Evolutionary conservation across 2,888 invertebrate genomes (phyloP).

Genomic region (Chesias legatella): DNA sequence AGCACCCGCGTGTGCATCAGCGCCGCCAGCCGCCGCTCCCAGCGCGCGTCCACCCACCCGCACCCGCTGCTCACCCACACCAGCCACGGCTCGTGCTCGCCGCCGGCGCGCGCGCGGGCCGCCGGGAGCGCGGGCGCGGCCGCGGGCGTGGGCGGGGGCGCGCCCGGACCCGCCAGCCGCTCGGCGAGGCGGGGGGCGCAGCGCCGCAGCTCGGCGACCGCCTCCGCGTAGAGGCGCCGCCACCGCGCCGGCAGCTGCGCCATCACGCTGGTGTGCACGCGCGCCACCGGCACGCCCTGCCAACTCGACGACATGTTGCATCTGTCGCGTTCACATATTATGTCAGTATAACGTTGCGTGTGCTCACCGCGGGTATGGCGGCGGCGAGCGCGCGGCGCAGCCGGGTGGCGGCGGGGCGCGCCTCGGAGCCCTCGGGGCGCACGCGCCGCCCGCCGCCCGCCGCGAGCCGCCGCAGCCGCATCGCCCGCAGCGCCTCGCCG

Average conservation of each 20-base stretch:
- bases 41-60: conserved; percentile 35
- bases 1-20: conserved; percentile 41
- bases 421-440: conserved; percentile 26
- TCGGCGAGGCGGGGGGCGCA: conserved; percentile 43
- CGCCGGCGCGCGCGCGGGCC: conserved; percentile 12
- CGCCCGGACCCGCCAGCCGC: conserved; percentile 32
- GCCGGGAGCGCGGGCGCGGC: conserved; percentile 12
- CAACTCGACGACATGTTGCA: conserved; percentile 3
- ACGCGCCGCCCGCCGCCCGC: conserved; percentile 19
- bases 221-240: conserved; percentile 42
- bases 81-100: conserved; percentile 36
- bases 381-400: conserved; percentile 33
- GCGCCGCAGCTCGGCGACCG: conserved; percentile 41
- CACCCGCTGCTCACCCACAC: conserved; percentile 40
- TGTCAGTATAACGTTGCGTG: no score
- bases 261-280: conserved; percentile 40
- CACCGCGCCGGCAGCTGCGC: conserved; percentile 36
- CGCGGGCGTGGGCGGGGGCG: conserved; percentile 11
- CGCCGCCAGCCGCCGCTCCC: conserved; percentile 43
- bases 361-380: conserved; percentile 6
- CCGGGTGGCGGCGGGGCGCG: conserved; percentile 40
- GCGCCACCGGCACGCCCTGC: conserved; percentile 28
- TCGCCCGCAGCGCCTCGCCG: conserved; percentile 35
- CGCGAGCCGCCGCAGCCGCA: conserved; percentile 44
- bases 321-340: no score